Evolutionary conservation across 2,113 vertebrate genomes (phyloP).

Genomic region (sheep (Ovis aries)): DNA sequence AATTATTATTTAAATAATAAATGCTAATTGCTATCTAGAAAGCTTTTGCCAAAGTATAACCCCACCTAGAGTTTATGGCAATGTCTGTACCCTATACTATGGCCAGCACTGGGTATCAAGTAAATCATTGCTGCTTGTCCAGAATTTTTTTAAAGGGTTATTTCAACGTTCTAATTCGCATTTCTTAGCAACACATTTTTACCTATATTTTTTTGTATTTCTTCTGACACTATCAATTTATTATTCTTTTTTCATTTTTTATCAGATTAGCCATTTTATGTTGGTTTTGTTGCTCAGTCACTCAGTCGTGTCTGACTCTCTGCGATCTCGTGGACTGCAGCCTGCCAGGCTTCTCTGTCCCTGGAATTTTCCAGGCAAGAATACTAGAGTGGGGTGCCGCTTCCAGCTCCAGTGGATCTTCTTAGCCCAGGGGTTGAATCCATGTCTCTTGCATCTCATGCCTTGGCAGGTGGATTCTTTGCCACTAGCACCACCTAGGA

Average conservation of each 20-base stretch:
- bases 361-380: not conserved
- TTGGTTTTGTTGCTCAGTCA: not conserved
- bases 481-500: not conserved
- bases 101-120: not conserved
- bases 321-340: not conserved
- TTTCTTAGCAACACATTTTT: not conserved
- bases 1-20: not conserved
- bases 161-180: not conserved
- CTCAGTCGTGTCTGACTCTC: not conserved
- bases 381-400: not conserved
- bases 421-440: not conserved
- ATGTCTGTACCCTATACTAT: not conserved
- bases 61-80: not conserved
- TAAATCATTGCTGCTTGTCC: not conserved
- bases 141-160: not conserved
- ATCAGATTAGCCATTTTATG: not conserved
- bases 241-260: not conserved
- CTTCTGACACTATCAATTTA: not conserved
- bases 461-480: not conserved
- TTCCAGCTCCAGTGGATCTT: not conserved
- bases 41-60: conserved; percentile 1
- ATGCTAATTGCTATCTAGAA: not conserved
- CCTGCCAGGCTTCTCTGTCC: not conserved
- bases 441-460: not conserved
- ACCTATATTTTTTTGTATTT: not conserved